Evolutionary conservation across 2,113 vertebrate species (phyloP).

Genomic region (Pogonocichla stellata): DNA sequence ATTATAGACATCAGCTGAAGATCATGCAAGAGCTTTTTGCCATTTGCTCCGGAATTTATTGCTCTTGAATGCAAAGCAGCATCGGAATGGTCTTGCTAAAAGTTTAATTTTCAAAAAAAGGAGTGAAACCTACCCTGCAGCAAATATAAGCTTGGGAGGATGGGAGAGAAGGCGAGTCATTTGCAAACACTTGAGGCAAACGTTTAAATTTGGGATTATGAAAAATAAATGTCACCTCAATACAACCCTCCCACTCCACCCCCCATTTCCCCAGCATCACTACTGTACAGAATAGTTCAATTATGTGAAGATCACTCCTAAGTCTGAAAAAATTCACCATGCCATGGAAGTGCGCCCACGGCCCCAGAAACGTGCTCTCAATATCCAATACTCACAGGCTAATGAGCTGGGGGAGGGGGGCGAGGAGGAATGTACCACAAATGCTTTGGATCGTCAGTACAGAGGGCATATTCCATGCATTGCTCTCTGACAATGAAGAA

Average conservation of each 20-base stretch:
- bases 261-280: background rate
- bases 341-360: conserved; percentile 32
- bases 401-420: conserved; percentile 63
- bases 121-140: background rate
- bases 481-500: conserved; percentile 11
- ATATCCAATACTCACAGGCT: conserved; percentile 46
- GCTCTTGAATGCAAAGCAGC: conserved; percentile 7
- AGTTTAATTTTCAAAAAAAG: background rate
- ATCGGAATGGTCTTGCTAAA: background rate
- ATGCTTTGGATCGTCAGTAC: conserved; percentile 41
- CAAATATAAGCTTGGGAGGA: background rate
- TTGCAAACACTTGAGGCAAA: background rate
- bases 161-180: background rate
- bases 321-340: conserved; percentile 24
- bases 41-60: conserved; percentile 49
- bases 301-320: conserved; percentile 13
- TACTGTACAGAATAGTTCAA: background rate
- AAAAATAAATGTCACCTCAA: background rate
- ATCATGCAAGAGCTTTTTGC: conserved; percentile 9
- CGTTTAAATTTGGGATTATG: background rate
- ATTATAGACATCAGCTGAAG: conserved; percentile 16
- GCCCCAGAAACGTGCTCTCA: conserved; percentile 59
- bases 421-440: conserved; percentile 54
- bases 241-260: background rate
- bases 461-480: conserved; percentile 35